Base-by-base conservation (phyloP, 1,140 invertebrate genomes). In the Drosophila orosa region DNA sequence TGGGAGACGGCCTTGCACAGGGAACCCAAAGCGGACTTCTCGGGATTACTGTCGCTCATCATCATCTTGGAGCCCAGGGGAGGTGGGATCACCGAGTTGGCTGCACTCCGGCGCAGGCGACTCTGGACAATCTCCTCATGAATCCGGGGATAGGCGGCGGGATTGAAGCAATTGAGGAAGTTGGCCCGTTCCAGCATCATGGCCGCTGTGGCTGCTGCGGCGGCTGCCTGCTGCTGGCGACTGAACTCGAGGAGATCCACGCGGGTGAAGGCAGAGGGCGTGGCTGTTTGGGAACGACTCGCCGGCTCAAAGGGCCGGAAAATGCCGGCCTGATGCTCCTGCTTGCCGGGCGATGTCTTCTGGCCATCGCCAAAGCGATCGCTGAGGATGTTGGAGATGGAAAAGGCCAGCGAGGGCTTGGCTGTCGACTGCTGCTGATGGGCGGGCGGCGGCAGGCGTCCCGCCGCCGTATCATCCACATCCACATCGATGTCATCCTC, bases 1-100 rank as follows among this genome's bases (percentile, higher is more conserved):
- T 94, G 94, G 0, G 94, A 95, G 13, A 95, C 94, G 0, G 94
- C 93, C 73, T 95, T 94, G 69, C 94, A 93, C 24, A 95, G 80
- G 4, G 94, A 94, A 0, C 94, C 94, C 57, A 95, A 73, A 0
- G 94, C 93, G 1, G 89, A 91, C 19, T 90, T 90, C 52, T 91
- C 90, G 22, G 62, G 58, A 15, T 74, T 58, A 3, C 45, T 33
- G 2, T 85, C 77, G 13, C 52, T 63, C 55, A 65, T 40, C 61
- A 48, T 63, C 55, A 65, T 40, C 61, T 82, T 78, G 31, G 42
- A 60, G 55, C 60, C 58, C 55, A 63, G 22, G 24, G 71, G 52
- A 3, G 80, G 89, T 3, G 75, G 72, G 12, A 80, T 62, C 40
- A 90, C 75, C 22, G 45, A 54, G 24, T 62, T 59, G 40, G 69